Base-by-base conservation (phyloP, 2,888 invertebrate species). In the Onchidella celtica region DNA sequence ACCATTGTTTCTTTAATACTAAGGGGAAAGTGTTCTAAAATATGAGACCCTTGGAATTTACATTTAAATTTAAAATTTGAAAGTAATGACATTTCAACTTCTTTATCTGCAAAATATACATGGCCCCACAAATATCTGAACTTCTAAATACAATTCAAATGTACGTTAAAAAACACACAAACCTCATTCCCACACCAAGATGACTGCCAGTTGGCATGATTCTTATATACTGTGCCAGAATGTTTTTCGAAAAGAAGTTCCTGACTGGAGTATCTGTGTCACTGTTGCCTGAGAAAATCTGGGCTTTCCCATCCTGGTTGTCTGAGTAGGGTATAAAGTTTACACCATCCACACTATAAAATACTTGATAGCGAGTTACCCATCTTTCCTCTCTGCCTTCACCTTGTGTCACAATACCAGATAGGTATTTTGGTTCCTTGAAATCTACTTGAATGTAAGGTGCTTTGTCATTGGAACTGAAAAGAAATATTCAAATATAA, bases 371-470 rank as follows among this genome's bases (percentile, higher is more conserved):
- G 68, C 86, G 81, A 3, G 85, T 83, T 9, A 87, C 82, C 89
- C 88, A 89, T 75, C 84, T 89, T 86, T 27, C 86, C 47, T 83
- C 82, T 86, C 85, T 86, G 0, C 86, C 79, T 65, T 84, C 80
- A 4, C 89, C 89, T 77, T 89, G 88, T 17, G 88, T 89, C n/a
- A 84, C 69, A 21, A 89, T 85, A 24, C 88, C 89, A 24, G 86
- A 85, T 17, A 89, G 66, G 47, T 85, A 82, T 55, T 88, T 85
- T 3, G 85, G 83, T 0, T 84, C 85, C 65, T 86, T 29, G 80
- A 89, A 87, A 65, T 89, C 87, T 0, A 89, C 88, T 73, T 88
- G 85, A 36, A 88, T 88, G 40, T 75, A 80, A n/a, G 80, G 74
- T 14, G 57, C 9, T 9, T 2, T 38, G 59, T 80, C 80, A 74